Base-by-base conservation (phyloP, 2,797 vertebrate species). In the Cuculus canorus region DNA sequence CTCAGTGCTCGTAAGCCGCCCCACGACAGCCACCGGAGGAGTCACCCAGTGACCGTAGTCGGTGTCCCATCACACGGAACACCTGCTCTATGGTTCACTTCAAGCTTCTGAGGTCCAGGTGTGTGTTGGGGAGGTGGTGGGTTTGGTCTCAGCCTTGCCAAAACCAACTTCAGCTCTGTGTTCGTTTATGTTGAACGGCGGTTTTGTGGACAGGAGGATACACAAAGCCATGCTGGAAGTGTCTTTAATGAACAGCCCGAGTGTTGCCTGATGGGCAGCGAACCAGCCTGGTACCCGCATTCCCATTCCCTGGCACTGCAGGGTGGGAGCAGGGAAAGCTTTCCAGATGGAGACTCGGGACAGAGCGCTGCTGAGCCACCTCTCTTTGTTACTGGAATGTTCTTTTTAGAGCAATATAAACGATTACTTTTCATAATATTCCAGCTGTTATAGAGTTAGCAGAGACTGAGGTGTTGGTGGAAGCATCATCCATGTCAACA, bases 401-500 rank as follows among this genome's bases (percentile, higher is more conserved):
- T 96, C 95, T 95, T 95, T 94, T 91, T 78, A 54, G 92, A 93
- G 92, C 84, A 68, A 11, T 9, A 53, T 59, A 96, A 97, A 93
- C 81, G 95, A 95, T 66, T 87, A 90, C 97, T 98, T 97, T 95
- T 97, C 33, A 53, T 95, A 91, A 41, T 95, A 91, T 27, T 85
- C 96, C 28, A 94, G 94, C 95, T 86, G 30, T 70, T 96, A 96
- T 94, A 96, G 96, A 97, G 96, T 96, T 96, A 97, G 96, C 90
- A 91, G 93, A 89, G 96, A 48, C 82, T 93, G 94, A 21, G 22
- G 47, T 23, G 22, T 48, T 50, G 84, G 93, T 71, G 96, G 94
- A 86, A 59, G 54, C 30, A 45, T 86, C 73, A 70, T 96, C 92
- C 43, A 2, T 72, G 80, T 65, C 75, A 76, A 59, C 68, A 47